Conservation (phyloP, 2,888 invertebrate species). For the Spialia ferax region DNA sequence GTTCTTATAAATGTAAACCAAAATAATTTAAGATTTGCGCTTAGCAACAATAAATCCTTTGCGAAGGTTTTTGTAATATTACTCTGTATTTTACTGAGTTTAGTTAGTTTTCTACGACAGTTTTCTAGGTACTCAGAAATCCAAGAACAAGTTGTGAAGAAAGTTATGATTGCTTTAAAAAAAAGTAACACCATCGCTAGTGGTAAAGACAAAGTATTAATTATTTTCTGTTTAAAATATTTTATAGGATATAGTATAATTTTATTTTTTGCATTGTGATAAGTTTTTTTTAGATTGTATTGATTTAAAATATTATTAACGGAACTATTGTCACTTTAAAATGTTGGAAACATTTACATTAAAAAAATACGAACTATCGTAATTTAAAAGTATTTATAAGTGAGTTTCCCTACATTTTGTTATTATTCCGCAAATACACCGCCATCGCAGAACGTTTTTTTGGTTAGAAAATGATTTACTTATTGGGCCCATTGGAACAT, state of each 20-base stretch:
- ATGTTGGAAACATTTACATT: no score
- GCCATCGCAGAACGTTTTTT: conserved; percentile 4
- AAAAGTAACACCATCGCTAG: neutral
- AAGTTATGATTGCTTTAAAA: conserved; percentile 20
- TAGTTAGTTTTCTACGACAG: neutral
- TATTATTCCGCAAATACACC: neutral
- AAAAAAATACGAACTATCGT: no score
- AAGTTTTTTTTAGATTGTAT: no score
- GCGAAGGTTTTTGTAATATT: neutral
- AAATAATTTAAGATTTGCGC: neutral
- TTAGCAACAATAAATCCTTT: neutral
- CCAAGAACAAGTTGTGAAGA: conserved; percentile 14
- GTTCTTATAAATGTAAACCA: neutral
- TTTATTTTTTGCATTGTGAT: no score
- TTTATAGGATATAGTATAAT: neutral
- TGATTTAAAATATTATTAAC: no score
- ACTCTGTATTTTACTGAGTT: neutral
- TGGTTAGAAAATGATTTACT: conserved; percentile 16
- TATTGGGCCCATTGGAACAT: conserved; percentile 31
- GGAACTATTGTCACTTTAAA: no score
- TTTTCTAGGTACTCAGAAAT: conserved; percentile 2
- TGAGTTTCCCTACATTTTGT: neutral
- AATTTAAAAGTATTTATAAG: no score
- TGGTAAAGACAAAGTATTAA: conserved; percentile 12
- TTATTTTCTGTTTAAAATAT: conserved; percentile 8